phyloP scores from a whole-genome alignment of 2,113 vertebrate genomes.

The Leucosticte australis region DNA sequence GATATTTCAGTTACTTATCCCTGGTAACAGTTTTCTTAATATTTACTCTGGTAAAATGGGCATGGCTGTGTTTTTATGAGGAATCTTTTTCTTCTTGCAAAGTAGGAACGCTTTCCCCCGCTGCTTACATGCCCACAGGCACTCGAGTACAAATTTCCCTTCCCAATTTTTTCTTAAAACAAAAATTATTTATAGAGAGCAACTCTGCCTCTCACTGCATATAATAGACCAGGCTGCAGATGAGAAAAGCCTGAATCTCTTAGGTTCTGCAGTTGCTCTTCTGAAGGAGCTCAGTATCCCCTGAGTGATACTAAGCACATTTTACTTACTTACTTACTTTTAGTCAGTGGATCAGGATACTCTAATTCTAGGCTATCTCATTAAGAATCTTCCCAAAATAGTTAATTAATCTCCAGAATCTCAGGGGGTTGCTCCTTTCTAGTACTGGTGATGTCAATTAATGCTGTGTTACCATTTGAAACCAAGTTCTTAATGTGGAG shows the following conservation, averaged over 20 bases:
- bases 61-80: not conserved
- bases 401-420: slow-evolving; percentile 14
- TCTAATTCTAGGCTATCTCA: not conserved
- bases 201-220: not conserved
- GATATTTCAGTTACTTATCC: not conserved
- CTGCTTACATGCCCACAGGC: not conserved
- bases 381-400: not conserved
- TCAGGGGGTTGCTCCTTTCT: slow-evolving; percentile 22
- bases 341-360: not conserved
- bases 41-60: not conserved
- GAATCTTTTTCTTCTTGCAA: not conserved
- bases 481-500: slow-evolving; percentile 35
- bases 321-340: not conserved
- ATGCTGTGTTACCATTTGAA: slow-evolving; percentile 52
- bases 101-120: not conserved
- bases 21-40: not conserved
- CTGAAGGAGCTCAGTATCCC: not conserved
- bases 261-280: not conserved
- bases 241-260: not conserved
- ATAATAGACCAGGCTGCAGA: not conserved
- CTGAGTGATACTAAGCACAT: not conserved
- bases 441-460: slow-evolving; percentile 32
- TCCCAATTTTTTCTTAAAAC: not conserved
- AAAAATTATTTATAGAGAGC: not conserved
- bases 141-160: not conserved